Evolutionary conservation across 2,113 vertebrate genomes (phyloP).

Genomic region (Brachyistius frenatus): DNA sequence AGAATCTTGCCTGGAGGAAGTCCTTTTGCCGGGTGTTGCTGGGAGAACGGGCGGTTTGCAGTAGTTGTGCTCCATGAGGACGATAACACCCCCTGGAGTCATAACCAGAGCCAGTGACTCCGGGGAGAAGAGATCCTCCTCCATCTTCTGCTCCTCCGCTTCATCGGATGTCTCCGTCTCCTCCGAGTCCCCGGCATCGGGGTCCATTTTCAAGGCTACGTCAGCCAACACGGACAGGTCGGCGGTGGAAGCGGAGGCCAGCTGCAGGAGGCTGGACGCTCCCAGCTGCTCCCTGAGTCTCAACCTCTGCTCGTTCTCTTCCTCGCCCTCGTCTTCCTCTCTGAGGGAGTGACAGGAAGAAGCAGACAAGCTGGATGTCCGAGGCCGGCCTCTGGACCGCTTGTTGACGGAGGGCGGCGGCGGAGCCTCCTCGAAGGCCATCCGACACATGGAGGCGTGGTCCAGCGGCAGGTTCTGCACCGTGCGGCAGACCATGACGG

Average conservation of each 20-base stretch:
- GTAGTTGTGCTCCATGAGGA: conserved; percentile 92
- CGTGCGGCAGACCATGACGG: conserved; percentile 85
- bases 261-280: conserved; percentile 83
- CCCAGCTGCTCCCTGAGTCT: conserved; percentile 84
- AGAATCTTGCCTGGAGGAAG: conserved; percentile 74
- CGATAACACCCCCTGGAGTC: conserved; percentile 75
- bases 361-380: conserved; percentile 71
- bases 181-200: conserved; percentile 86
- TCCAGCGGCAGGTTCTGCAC: conserved; percentile 92
- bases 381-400: conserved; percentile 74
- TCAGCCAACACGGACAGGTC: conserved; percentile 89
- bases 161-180: conserved; percentile 89
- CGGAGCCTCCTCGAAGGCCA: conserved; percentile 81
- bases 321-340: conserved; percentile 84
- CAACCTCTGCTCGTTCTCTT: conserved; percentile 73
- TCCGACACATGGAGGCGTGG: conserved; percentile 90
- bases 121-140: conserved; percentile 67
- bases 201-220: conserved; percentile 88
- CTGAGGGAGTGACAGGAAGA: conserved; percentile 70
- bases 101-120: conserved; percentile 63
- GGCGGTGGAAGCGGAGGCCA: conserved; percentile 79
- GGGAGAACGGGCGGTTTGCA: conserved; percentile 80
- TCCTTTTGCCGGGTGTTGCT: conserved; percentile 57
- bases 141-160: conserved; percentile 86
- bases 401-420: conserved; percentile 61